These are phyloP conservation scores for Melanophora roralis DNA, from an alignment of 2,888 invertebrate species.

Conservation along the genomic window DNA sequence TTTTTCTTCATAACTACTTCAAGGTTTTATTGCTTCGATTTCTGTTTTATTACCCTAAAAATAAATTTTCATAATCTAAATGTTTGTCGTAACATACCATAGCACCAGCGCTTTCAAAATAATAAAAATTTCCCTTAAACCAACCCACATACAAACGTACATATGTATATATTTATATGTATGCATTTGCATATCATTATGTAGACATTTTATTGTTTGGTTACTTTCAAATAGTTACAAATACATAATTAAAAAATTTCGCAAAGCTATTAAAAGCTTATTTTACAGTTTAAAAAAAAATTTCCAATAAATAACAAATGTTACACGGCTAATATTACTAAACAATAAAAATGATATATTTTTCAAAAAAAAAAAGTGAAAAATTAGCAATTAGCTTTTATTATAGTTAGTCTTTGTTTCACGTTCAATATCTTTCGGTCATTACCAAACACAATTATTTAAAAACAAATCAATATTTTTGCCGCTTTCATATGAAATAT, in stretches of 20 bases:
- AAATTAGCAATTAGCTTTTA: background rate
- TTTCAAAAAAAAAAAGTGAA: background rate
- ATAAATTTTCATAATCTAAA: constrained; percentile 13
- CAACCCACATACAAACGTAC: background rate
- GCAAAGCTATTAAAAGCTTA: constrained; percentile 20
- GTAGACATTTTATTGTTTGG: no score
- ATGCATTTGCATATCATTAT: no score
- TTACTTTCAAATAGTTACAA: constrained; percentile 16
- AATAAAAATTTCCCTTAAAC: background rate
- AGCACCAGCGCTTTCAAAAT: background rate
- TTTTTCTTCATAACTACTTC: background rate
- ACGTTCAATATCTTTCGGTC: constrained; percentile 22
- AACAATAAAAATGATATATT: background rate
- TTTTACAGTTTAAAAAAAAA: background rate
- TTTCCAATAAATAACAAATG: constrained; percentile 23
- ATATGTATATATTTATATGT: no score
- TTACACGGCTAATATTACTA: constrained; percentile 3
- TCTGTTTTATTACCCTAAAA: background rate
- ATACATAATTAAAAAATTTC: constrained; percentile 37
- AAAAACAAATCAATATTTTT: background rate
- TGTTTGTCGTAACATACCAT: background rate
- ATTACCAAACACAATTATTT: background rate
- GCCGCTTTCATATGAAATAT: background rate
- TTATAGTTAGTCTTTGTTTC: background rate
- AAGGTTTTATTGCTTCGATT: background rate